Evolutionary conservation across 37 sponge, comb jelly and placozoan species (phyloP).

Genomic region (Aplysina aerophoba): DNA sequence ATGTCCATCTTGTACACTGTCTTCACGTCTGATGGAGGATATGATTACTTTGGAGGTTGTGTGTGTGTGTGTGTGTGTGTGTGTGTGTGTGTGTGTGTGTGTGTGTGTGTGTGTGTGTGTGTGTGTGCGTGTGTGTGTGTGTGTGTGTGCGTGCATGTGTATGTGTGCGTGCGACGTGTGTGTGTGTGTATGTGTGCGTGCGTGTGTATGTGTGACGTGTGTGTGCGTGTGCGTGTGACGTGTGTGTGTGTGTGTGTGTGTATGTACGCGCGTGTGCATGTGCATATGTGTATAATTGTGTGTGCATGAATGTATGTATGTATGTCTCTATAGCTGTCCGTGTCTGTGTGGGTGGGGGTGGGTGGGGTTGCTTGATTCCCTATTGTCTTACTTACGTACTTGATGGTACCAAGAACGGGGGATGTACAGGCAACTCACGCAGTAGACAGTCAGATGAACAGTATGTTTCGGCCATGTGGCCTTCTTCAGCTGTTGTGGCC

Average conservation of each 20-base stretch:
- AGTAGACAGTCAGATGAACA: too few species aligned
- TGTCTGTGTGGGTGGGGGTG: too few species aligned
- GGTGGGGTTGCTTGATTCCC: too few species aligned
- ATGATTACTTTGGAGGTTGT: conserved; percentile 87
- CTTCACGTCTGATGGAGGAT: conserved; percentile 81
- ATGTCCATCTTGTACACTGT: conserved; percentile 72
- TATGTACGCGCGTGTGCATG: conserved; percentile 5
- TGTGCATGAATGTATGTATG: neutral
- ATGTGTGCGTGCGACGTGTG: conserved; percentile 15
- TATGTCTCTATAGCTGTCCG: neutral
- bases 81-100: neutral
- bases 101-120: conserved; percentile 8
- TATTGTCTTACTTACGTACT: too few species aligned
- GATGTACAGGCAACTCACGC: too few species aligned
- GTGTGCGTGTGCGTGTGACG: conserved; percentile 5
- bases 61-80: neutral
- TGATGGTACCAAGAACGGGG: too few species aligned
- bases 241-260: neutral
- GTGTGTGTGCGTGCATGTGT: conserved; percentile 5
- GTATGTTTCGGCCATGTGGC: too few species aligned
- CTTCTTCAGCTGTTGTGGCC: too few species aligned
- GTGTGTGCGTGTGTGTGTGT: conserved; percentile 17
- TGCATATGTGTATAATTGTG: conserved; percentile 19
- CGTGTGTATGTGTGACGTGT: conserved; percentile 15
- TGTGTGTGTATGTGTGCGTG: conserved; percentile 15